Percentiles rank a stretch among this genome's conserved stretches.
phyloP scores from a whole-genome alignment of 2,113 vertebrate genomes.

The Stictonetta naevosa region DNA sequence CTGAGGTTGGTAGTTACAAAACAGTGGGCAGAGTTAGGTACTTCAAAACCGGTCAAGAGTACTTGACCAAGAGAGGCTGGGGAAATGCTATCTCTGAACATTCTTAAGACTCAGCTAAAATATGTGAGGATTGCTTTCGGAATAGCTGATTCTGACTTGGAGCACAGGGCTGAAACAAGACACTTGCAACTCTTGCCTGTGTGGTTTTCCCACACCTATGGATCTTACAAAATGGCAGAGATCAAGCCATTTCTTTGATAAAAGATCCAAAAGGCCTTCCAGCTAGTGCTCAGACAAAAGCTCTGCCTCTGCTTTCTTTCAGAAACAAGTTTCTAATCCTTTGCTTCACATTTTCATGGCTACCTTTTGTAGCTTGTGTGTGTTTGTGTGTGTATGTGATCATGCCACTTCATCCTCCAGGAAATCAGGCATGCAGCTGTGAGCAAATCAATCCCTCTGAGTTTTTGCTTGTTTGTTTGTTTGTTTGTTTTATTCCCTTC shows the following conservation, averaged over 20 bases:
- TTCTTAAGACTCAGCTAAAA: neutral
- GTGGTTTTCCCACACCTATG: neutral
- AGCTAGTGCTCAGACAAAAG: neutral
- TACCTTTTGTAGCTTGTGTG: neutral
- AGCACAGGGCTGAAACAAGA: neutral
- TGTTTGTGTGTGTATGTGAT: neutral
- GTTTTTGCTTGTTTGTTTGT: no score
- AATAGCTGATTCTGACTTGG: neutral
- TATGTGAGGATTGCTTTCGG: neutral
- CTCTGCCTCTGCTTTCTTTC: neutral
- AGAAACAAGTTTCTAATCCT: neutral
- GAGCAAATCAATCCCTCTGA: neutral
- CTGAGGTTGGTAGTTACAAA: neutral
- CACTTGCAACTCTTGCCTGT: fast-evolving
- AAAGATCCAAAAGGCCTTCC: neutral
- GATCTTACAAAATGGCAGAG: neutral
- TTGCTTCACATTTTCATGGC: neutral
- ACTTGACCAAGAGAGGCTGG: neutral
- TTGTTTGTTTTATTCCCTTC: neutral
- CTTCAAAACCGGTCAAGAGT: neutral
- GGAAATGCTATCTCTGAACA: fast-evolving
- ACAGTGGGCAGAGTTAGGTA: neutral
- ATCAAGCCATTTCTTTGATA: neutral
- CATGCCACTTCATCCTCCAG: neutral
- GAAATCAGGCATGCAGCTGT: neutral